phyloP scores from a whole-genome alignment of 2,888 invertebrate species.

The Thelaira solivaga region DNA sequence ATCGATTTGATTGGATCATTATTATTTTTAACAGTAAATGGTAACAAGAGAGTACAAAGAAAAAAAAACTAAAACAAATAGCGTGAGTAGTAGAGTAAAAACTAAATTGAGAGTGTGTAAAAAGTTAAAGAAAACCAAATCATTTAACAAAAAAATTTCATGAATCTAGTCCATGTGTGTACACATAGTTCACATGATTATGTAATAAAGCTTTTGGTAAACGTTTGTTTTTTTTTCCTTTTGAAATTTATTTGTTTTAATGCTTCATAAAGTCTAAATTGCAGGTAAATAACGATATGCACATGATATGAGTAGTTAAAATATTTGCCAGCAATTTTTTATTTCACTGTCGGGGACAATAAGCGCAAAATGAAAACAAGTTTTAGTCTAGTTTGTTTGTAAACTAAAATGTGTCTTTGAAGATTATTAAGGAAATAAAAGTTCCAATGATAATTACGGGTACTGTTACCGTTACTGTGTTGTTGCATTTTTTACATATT shows the following conservation, averaged over 20 bases:
- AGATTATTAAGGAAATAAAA: slow-evolving; percentile 47
- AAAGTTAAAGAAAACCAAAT: too few species aligned
- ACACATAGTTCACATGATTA: slow-evolving; percentile 8
- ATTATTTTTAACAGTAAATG: background rate
- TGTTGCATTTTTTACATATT: too few species aligned
- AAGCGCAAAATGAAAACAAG: slow-evolving; percentile 20
- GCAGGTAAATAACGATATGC: background rate
- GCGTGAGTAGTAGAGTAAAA: slow-evolving; percentile 26
- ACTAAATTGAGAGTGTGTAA: slow-evolving; percentile 27
- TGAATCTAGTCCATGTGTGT: slow-evolving; percentile 22
- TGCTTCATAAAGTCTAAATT: background rate
- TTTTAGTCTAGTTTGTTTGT: slow-evolving; percentile 23
- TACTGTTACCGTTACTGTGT: too few species aligned
- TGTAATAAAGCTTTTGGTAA: slow-evolving; percentile 19
- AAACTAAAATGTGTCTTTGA: slow-evolving; percentile 7
- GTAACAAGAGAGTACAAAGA: background rate
- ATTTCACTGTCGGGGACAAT: slow-evolving; percentile 47
- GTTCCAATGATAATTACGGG: slow-evolving; percentile 10
- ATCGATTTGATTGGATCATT: slow-evolving; percentile 22
- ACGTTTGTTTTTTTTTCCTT: background rate
- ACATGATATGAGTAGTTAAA: background rate
- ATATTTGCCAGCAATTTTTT: slow-evolving; percentile 3
- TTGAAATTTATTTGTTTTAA: background rate
- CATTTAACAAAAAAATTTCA: slow-evolving; percentile 24
- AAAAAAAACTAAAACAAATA: background rate